Percentiles rank a stretch among this genome's conserved stretches.
Conservation (phyloP, 2,888 invertebrate species). For the Clusia tigrina region DNA sequence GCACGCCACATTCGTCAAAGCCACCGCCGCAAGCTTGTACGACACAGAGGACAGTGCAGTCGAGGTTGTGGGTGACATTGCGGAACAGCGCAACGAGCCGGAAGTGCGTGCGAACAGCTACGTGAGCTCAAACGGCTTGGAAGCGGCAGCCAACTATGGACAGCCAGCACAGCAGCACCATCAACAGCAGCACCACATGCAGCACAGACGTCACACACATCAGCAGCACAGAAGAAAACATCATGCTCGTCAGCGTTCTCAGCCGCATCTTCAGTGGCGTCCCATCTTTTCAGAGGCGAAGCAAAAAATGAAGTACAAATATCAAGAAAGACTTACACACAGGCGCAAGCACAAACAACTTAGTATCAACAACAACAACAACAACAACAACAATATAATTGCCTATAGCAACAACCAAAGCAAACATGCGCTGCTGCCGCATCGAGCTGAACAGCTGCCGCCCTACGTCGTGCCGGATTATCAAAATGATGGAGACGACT, state of each 20-base stretch:
- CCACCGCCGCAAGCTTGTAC: slow-evolving; percentile 17
- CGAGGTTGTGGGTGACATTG: not conserved
- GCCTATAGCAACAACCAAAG: slow-evolving; percentile 23
- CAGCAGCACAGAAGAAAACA: not conserved
- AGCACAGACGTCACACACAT: too few relatives aligned
- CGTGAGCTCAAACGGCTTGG: not conserved
- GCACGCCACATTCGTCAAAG: too few relatives aligned
- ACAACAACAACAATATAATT: slow-evolving; percentile 27
- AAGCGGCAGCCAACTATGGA: not conserved
- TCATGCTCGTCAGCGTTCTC: not conserved
- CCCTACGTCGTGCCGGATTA: not conserved
- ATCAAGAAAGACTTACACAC: not conserved
- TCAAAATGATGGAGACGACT: not conserved
- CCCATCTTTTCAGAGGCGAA: not conserved
- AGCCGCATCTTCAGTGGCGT: not conserved
- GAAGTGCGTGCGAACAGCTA: too few relatives aligned
- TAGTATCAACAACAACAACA: slow-evolving; percentile 27
- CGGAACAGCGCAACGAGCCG: not conserved
- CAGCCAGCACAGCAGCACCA: slow-evolving; percentile 1
- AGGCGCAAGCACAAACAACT: slow-evolving; percentile 18
- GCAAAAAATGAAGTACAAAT: not conserved
- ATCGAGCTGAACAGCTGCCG: not conserved
- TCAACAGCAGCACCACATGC: not conserved
- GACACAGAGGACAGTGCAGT: slow-evolving; percentile 6
- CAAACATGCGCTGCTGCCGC: too few relatives aligned